phyloP scores from a whole-genome alignment of 1,140 invertebrate species.

The Macrosteles quadrilineatus region DNA sequence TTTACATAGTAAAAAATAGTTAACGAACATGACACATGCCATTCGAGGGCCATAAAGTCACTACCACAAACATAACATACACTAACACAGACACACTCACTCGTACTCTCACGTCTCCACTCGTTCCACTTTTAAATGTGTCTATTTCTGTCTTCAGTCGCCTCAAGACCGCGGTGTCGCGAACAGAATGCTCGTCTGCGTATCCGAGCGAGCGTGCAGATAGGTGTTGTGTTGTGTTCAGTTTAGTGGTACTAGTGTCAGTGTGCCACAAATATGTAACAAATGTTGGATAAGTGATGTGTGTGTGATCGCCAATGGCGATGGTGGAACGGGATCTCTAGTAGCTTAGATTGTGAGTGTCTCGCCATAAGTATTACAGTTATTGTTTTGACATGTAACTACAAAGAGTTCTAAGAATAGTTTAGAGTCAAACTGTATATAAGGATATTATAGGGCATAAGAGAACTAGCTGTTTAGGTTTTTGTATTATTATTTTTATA shows the following conservation, averaged over 20 bases:
- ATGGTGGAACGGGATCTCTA: background rate
- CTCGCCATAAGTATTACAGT: background rate
- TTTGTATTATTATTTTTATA: no score
- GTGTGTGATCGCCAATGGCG: background rate
- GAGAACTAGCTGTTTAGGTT: no score
- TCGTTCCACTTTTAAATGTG: slow-evolving; percentile 14
- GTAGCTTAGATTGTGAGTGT: background rate
- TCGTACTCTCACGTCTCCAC: background rate
- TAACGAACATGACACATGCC: no score
- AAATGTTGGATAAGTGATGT: background rate
- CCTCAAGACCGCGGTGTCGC: background rate
- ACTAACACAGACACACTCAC: background rate
- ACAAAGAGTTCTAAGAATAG: background rate
- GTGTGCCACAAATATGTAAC: background rate
- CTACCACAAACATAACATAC: background rate
- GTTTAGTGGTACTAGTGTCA: background rate
- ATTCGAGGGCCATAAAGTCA: no score
- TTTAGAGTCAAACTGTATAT: background rate
- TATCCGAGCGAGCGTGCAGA: background rate
- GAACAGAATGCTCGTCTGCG: background rate
- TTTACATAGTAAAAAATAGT: no score
- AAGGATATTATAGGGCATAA: no score
- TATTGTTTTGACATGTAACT: background rate
- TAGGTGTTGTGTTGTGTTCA: background rate
- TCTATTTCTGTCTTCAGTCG: slow-evolving; percentile 13